Conservation (phyloP, 2,888 invertebrate species). For the Limnephilus rhombicus region DNA sequence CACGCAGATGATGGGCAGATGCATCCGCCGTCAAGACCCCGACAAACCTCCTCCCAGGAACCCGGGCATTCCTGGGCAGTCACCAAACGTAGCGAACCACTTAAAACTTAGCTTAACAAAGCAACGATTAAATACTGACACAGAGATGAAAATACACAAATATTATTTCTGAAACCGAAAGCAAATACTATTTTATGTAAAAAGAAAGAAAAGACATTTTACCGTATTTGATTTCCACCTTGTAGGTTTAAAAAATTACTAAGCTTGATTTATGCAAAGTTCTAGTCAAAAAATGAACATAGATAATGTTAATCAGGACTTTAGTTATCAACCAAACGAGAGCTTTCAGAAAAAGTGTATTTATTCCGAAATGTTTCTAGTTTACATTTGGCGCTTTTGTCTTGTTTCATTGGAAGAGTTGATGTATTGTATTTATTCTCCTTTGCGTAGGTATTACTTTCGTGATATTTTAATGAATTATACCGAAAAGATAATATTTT, state of each 20-base stretch:
- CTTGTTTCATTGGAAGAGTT: background rate
- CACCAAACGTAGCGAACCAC: too few species aligned
- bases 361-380: background rate
- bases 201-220: background rate
- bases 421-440: background rate
- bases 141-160: too few species aligned
- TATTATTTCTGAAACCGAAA: too few species aligned
- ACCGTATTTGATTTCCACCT: background rate
- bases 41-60: too few species aligned
- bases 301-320: background rate
- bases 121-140: too few species aligned
- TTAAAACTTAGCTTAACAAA: background rate
- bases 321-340: background rate
- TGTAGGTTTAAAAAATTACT: too few species aligned
- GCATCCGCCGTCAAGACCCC: too few species aligned
- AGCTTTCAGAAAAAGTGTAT: background rate
- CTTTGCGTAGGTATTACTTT: background rate
- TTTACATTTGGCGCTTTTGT: background rate
- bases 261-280: background rate
- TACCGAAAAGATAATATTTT: background rate
- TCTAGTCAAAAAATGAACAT: background rate
- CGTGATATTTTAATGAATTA: background rate
- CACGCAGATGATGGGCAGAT: too few species aligned
- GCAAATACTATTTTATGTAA: background rate
- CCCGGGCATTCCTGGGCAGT: too few species aligned